Base-by-base conservation (phyloP, 2,797 vertebrate genomes). In the Kryptolebias ocellatus region DNA sequence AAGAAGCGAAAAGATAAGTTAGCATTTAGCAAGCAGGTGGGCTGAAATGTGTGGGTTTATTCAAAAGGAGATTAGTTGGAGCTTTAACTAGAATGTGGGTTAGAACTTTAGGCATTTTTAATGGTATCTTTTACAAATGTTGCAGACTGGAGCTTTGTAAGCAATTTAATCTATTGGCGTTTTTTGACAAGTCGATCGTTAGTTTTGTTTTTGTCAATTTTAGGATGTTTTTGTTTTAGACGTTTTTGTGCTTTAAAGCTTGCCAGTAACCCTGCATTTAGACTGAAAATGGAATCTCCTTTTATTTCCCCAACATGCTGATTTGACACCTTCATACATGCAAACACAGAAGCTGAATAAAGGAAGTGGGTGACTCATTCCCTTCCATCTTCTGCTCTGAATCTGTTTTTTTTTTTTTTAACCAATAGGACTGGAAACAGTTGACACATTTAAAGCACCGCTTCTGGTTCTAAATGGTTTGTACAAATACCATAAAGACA, bases 401-500 rank as follows among this genome's bases (percentile, higher is more conserved):
- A 60, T 57, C 27, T 60, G 17, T 34, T 53, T n/a, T 60, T 42
- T 44, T 64, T 61, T 51, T 64, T 59, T 61, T 51, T 28, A 28
- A 54, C 66, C 8, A 3, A 7, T 29, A 20, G 55, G 11, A 37
- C 42, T 9, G 67, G 74, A 83, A 70, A 66, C 70, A 54, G 20
- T 64, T 62, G 27, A 57, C 63, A 66, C 12, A 55, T 66, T 70
- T 70, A 62, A 66, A 78, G 5, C 67, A 20, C 9, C 27, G 56
- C 74, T 86, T 91, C 74, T 80, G 62, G 77, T 72, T 86, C 66
- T 61, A 37, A 39, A 47, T 47, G 34, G 31, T 52, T 37, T 37
- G 55, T 17, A 53, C 51, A 58, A 59, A 70, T 59, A 29, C 60
- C 37, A 54, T 5, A 27, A 2, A 60, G 14, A 61, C 53, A 2